Conservation (phyloP, 2,113 vertebrate genomes). For the Rhizomys pruinosus region DNA sequence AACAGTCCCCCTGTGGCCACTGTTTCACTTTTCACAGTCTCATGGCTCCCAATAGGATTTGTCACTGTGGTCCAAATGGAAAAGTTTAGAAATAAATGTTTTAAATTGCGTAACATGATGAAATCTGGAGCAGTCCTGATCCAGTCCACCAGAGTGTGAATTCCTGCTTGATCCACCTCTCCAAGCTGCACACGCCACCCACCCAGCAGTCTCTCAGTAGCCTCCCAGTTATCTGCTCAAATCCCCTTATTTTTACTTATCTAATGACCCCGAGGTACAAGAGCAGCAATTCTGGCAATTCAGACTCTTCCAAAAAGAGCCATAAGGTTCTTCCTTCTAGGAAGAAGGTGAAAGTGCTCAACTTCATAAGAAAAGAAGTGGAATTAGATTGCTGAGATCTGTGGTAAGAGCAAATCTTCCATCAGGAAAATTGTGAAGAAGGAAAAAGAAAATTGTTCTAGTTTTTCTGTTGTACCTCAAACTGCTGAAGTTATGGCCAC, state of each 20-base stretch:
- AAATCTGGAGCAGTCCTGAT: neutral
- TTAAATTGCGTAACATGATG: neutral
- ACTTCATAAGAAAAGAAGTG: neutral
- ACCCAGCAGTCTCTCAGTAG: too few relatives aligned
- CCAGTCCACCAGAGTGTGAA: neutral
- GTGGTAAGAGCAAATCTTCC: neutral
- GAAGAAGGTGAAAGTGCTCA: neutral
- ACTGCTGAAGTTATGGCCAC: neutral
- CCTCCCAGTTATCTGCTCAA: neutral
- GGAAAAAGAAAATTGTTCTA: neutral
- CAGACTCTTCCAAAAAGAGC: neutral
- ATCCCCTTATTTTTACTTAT: neutral
- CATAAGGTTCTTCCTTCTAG: neutral
- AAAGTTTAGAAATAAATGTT: slow-evolving; percentile 9
- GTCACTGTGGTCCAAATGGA: neutral
- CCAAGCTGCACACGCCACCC: neutral
- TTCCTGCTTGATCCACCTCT: neutral
- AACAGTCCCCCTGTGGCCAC: neutral
- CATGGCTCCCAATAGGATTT: neutral
- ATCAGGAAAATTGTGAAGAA: neutral
- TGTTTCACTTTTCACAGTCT: neutral
- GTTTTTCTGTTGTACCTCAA: neutral
- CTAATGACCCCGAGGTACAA: neutral
- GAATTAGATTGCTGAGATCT: neutral
- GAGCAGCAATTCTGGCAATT: neutral